Base-by-base conservation (phyloP, 2,888 invertebrate genomes). In the Tipula unca region DNA sequence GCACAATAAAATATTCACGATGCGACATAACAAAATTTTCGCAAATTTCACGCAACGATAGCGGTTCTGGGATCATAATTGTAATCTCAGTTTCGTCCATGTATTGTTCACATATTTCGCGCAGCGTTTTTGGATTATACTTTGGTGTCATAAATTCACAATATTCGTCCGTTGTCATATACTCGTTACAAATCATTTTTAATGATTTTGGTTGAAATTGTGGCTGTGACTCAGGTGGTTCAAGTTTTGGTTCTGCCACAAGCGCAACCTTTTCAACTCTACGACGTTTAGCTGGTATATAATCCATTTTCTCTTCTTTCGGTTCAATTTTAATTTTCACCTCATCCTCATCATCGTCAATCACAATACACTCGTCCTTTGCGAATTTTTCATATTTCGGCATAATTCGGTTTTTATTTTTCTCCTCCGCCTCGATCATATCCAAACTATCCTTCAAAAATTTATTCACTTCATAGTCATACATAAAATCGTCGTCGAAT, bases 181-280 rank as follows among this genome's bases (percentile, higher is more conserved):
- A 85, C n/a, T 86, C 86, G 69, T 86, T 69, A 83, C 86, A 86
- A 36, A 85, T 86, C n/a, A 86, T 85, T 36, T 86, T 54, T 6
- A 86, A 20, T 10, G 25, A 10, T 84, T 36, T 84, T 13, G 36
- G 10, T 36, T 25, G 25, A 17, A 83, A 83, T 69, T 69, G 20
- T 13, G 69, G 69, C 3, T 17, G n/a, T 13, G 69, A 8, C 69
- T 69, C 25, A 1, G n/a, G 3, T 25, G 20, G 69, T 25, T 69
- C 69, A 25, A 13, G 1, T 69, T 69, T 69, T 25, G 25, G 69
- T 17, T 83, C 83, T 4, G 14, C n/a, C 2, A 6, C 17, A 17
- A 6, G 17, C 3, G 4, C 17, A 6, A 83, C 32, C 8, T 83
- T 83, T 83, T 32, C 83, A 32, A 83, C n/a, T 32, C 35, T 14